Conservation (phyloP, 2,888 invertebrate genomes). For the Liopterus haemorrhoidalis region DNA sequence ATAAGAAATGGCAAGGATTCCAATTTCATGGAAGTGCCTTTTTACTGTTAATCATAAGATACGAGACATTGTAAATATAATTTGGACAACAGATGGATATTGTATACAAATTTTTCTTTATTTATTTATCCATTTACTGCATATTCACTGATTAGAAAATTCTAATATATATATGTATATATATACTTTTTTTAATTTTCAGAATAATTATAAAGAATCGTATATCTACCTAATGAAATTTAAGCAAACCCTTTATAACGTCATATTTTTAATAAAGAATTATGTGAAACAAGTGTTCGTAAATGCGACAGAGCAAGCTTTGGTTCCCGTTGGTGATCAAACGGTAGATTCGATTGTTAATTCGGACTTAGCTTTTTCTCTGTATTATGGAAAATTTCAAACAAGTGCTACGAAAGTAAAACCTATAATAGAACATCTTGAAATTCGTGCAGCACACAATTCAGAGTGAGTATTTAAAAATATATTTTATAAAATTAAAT, state of each 20-base stretch:
- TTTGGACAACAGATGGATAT: too few species aligned
- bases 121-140: conserved; percentile 8
- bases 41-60: too few species aligned
- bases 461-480: conserved; percentile 57
- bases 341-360: conserved; percentile 36
- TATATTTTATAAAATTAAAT: too few species aligned
- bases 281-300: conserved; percentile 72
- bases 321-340: conserved; percentile 42
- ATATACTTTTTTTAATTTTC: conserved; percentile 34
- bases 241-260: conserved; percentile 74
- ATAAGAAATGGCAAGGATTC: too few species aligned
- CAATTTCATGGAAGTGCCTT: too few species aligned
- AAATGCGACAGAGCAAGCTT: conserved; percentile 71
- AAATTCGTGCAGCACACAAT: conserved; percentile 65
- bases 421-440: conserved; percentile 75
- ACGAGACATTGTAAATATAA: too few species aligned
- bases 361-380: conserved; percentile 68
- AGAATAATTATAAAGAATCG: conserved; percentile 82
- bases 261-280: conserved; percentile 71
- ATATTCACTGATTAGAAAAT: too few species aligned
- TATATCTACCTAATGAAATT: conserved; percentile 75
- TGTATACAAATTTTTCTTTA: conserved; percentile 25
- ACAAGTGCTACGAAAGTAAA: conserved; percentile 82
- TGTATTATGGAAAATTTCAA: conserved; percentile 93
- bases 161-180: conserved; percentile 21